Conservation (phyloP, 2,797 vertebrate genomes). For the Pteropus rufus region DNA sequence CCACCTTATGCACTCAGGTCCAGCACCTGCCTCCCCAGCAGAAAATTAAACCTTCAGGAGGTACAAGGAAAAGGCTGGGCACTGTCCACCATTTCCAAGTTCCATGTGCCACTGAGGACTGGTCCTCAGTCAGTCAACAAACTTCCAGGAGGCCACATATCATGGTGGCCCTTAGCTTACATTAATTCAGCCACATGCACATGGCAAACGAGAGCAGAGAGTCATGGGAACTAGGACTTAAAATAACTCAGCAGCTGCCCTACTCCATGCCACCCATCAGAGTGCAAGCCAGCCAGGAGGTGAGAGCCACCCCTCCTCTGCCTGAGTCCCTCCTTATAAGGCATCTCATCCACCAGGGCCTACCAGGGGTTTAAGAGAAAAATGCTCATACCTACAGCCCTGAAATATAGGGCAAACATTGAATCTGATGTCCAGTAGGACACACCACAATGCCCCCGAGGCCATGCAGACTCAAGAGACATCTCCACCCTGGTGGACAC, state of each 20-base stretch:
- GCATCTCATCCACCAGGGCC: not conserved
- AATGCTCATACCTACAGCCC: not conserved
- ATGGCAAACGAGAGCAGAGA: not conserved
- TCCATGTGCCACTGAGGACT: rapidly evolving
- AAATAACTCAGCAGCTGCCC: not conserved
- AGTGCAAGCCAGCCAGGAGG: not conserved
- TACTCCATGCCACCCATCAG: not conserved
- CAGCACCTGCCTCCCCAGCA: not conserved
- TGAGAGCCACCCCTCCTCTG: not conserved
- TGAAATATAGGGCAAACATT: not conserved
- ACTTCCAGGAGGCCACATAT: not conserved
- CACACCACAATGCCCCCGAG: not conserved
- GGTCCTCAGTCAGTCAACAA: not conserved
- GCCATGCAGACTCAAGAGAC: not conserved
- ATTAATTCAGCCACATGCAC: not conserved
- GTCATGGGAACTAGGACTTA: not conserved
- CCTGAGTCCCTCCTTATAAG: not conserved
- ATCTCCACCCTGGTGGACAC: not conserved
- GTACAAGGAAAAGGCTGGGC: too few relatives aligned
- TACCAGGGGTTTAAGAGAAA: not conserved
- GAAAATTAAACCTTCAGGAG: not conserved
- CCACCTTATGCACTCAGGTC: not conserved
- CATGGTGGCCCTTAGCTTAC: not conserved
- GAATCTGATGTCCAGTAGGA: not conserved
- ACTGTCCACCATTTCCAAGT: not conserved